These are phyloP conservation scores for Aphrocallistes beatrix DNA, from an alignment of 37 sponge, comb jelly and placozoan species.

Conservation along the genomic window DNA sequence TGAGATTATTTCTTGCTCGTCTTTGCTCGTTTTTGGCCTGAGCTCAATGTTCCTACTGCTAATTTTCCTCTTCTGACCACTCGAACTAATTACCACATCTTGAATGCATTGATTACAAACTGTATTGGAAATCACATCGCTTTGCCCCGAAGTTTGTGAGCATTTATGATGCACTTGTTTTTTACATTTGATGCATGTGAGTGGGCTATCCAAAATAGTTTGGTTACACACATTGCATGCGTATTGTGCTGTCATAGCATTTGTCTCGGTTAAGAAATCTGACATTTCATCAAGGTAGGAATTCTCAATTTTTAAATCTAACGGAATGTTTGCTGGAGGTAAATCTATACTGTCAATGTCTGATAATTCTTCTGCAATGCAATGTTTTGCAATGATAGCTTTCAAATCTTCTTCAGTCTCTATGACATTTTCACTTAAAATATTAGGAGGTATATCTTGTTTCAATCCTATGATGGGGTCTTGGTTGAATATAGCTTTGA, in stretches of 20 bases:
- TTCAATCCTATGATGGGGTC: background rate
- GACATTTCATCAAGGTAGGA: background rate
- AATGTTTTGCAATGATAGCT: background rate
- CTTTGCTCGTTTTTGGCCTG: background rate
- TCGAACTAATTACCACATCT: background rate
- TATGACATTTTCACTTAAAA: background rate
- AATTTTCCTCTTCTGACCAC: background rate
- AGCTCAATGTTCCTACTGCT: background rate
- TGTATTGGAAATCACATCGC: background rate
- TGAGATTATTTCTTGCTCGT: background rate
- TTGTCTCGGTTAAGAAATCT: background rate
- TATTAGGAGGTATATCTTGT: background rate
- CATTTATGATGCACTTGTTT: background rate
- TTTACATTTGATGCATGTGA: background rate
- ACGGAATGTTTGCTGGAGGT: too few species aligned
- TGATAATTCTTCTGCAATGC: background rate
- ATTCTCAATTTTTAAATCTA: background rate
- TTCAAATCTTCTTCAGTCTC: background rate
- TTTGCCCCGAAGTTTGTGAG: background rate
- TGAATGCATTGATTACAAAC: background rate
- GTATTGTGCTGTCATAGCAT: background rate
- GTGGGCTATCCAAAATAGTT: background rate
- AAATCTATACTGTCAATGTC: background rate
- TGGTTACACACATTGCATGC: background rate
- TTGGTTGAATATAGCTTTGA: background rate